Evolutionary conservation across 2,888 invertebrate species (phyloP), one percentile per base, ranked within the genome.

Genomic region (Helicoverpa assulta): DNA sequence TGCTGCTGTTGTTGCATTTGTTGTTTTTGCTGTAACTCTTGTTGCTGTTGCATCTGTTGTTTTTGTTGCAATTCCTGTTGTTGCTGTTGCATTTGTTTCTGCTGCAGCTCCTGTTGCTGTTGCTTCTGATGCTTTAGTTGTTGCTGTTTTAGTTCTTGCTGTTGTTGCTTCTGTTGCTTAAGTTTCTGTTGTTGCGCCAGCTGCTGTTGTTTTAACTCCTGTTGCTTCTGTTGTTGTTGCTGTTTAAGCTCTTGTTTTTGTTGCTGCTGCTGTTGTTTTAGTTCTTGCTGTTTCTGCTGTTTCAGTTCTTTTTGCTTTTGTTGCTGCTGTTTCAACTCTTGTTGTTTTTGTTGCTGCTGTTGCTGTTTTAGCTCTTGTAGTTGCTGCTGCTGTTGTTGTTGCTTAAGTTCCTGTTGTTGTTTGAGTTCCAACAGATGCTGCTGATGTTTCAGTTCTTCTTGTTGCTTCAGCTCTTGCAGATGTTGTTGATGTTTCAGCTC

Each of bases 401-500:
- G 51, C n/a, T 68, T 63, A 16, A 69, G 53, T 51, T 73, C 55
- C 51, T 58, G 55, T 10, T 47, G 29, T 12, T 58, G 29, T n/a
- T n/a, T 21, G 12, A 51, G 58, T 29, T 40, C 43, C 5, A 56
- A 37, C 7, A 37, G 51, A 19, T 55, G 69, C 21, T 70, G 66
- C 8, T 63, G n/a, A 16, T 54, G 50, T 19, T 57, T 69, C 10
- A 21, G 14, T 10, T 50, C 51, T 8, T 53, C 19, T 19, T 54
- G 66, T 14, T 73, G 60, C 56, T 74, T 78, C 7, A 73, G 21
- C n/a, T 78, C 79, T 18, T 78, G 53, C 16, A 71, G n/a, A 18
- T 69, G 83, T 68, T 66, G 79, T 72, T 53, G 79, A 51, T 56
- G 78, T 63, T 64, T 82, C 74, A 67, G 70, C 81, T 66, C 79